Evolutionary conservation across 1,140 invertebrate genomes (phyloP).

Genomic region (Mamestra configurata): DNA sequence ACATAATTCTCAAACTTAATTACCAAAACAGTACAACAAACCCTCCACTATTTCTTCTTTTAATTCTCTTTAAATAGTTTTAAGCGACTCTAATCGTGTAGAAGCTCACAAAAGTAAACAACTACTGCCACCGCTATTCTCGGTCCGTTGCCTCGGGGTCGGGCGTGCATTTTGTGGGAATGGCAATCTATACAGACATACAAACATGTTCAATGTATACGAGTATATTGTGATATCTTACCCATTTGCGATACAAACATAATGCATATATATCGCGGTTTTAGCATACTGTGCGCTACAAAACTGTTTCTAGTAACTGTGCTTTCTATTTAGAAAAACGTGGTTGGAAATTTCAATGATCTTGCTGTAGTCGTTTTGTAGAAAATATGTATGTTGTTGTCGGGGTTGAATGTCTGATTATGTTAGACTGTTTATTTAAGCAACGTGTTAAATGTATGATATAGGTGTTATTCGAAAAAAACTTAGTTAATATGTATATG

Average conservation of each 20-base stretch:
- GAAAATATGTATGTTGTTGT: not conserved
- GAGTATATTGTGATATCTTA: not conserved
- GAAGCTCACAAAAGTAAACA: slow-evolving; percentile 32
- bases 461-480: no score
- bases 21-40: not conserved
- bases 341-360: slow-evolving; percentile 17
- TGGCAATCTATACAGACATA: slow-evolving; percentile 16
- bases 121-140: slow-evolving; percentile 26
- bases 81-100: slow-evolving; percentile 17
- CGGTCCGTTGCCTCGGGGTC: slow-evolving; percentile 35
- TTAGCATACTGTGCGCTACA: slow-evolving; percentile 26
- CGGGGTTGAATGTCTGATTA: not conserved
- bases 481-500: no score
- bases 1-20: not conserved
- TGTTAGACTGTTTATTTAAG: not conserved
- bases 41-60: not conserved
- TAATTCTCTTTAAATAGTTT: not conserved
- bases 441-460: no score
- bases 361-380: not conserved
- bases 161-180: slow-evolving; percentile 6
- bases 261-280: slow-evolving; percentile 26
- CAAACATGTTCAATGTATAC: not conserved
- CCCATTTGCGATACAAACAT: slow-evolving; percentile 16
- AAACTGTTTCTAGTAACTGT: slow-evolving; percentile 18
- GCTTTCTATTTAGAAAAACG: slow-evolving; percentile 42